phyloP scores from a whole-genome alignment of 1,140 invertebrate species.

The Aethina tumida region DNA sequence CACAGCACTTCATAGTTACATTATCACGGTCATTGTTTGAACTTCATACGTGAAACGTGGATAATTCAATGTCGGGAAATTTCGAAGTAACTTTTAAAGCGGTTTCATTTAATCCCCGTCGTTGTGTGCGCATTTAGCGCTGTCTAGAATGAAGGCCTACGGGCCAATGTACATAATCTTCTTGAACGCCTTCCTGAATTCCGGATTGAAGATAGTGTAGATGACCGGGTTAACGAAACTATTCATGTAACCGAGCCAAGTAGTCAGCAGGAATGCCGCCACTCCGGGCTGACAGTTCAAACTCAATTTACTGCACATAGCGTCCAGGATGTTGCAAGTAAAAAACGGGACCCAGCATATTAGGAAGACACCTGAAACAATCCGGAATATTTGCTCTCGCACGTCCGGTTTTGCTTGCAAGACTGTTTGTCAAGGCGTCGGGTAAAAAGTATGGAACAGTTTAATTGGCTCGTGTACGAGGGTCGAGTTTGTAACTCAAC shows the following conservation, averaged over 20 bases:
- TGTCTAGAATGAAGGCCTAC: conserved; percentile 12
- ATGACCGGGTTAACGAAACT: conserved; percentile 97
- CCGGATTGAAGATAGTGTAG: conserved; percentile 99
- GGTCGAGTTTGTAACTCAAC: no score
- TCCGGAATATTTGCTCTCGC: conserved; percentile 13
- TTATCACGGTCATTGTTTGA: not conserved
- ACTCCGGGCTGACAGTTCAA: conserved; percentile 75
- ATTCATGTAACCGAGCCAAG: conserved; percentile 99
- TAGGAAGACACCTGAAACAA: conserved; percentile 71
- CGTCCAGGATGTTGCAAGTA: conserved; percentile 93
- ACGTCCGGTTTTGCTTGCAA: no score
- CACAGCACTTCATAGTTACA: not conserved
- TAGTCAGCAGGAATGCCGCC: conserved; percentile 86
- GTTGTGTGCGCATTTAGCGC: conserved; percentile 1
- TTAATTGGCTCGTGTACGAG: no score
- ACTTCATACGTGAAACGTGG: conserved; percentile 5
- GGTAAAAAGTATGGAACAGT: no score
- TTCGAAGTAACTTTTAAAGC: conserved; percentile 10
- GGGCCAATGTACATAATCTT: conserved; percentile 69
- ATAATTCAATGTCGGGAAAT: conserved; percentile 6
- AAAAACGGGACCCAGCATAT: conserved; percentile 99
- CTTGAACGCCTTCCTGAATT: conserved; percentile 98
- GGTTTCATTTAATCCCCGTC: not conserved
- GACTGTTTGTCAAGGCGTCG: no score
- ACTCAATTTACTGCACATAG: conserved; percentile 79